Evolutionary conservation across 2,113 vertebrate genomes (phyloP).

Genomic region (Microcebus murinus): DNA sequence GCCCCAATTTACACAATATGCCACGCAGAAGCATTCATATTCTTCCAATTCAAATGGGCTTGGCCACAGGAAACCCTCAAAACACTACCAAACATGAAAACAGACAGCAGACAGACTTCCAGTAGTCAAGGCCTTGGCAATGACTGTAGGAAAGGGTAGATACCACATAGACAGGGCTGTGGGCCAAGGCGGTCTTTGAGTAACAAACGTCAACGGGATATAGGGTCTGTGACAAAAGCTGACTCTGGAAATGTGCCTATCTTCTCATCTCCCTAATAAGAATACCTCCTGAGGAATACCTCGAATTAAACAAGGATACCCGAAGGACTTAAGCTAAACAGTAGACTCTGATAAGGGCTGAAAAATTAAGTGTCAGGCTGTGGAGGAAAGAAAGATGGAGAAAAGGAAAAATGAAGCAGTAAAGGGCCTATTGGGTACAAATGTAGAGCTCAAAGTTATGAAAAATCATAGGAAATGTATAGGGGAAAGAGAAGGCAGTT

Average conservation of each 20-base stretch:
- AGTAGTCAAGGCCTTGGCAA: not conserved
- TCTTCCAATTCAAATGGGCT: not conserved
- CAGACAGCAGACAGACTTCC: conserved; percentile 12
- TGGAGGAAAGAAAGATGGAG: not conserved
- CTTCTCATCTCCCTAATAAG: not conserved
- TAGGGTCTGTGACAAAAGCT: not conserved
- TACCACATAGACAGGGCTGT: not conserved
- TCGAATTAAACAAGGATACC: not conserved
- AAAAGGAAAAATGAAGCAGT: not conserved
- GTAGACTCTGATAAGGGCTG: not conserved
- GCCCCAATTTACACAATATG: not conserved
- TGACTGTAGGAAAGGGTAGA: not conserved
- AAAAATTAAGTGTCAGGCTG: not conserved
- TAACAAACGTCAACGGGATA: not conserved
- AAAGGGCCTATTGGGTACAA: not conserved
- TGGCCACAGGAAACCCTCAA: conserved; percentile 29
- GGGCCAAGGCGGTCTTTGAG: not conserved
- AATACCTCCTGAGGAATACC: not conserved
- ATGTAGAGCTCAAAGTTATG: not conserved
- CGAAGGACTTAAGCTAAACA: not conserved
- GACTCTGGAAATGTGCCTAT: not conserved
- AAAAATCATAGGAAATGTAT: not conserved
- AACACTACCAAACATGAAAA: not conserved
- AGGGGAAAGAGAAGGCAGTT: not conserved
- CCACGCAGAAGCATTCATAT: not conserved